These are phyloP conservation scores for Heterocephalus glaber DNA, from an alignment of 2,113 vertebrate species.

Conservation along the genomic window DNA sequence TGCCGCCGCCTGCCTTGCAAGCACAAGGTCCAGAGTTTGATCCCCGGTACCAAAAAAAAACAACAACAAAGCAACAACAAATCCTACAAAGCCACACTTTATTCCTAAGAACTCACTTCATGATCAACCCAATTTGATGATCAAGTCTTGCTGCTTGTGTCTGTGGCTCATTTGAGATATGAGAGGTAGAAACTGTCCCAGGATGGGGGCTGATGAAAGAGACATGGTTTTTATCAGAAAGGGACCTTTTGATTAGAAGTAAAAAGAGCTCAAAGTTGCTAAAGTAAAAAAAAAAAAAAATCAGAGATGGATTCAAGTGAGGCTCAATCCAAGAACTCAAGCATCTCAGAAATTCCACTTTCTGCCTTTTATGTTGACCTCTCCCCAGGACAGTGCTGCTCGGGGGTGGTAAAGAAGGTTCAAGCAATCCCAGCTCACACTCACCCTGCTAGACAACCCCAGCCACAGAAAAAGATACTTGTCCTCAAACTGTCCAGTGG, in stretches of 20 bases:
- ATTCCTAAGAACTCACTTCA: not conserved
- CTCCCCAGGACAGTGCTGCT: not conserved
- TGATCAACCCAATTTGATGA: not conserved
- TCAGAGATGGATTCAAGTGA: not conserved
- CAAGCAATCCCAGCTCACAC: too few relatives aligned
- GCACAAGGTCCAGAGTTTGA: too few relatives aligned
- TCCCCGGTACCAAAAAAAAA: too few relatives aligned
- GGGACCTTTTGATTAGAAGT: not conserved
- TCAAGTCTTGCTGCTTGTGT: not conserved
- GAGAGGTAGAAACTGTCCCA: not conserved
- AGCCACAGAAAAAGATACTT: not conserved
- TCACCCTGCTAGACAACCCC: not conserved
- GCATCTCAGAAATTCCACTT: not conserved
- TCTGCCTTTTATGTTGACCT: not conserved
- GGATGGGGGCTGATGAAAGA: not conserved
- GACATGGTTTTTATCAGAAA: not conserved
- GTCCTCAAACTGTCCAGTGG: not conserved
- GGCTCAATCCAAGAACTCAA: not conserved
- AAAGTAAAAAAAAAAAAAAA: not conserved
- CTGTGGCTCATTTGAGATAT: not conserved
- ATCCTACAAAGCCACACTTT: not conserved
- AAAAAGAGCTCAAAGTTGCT: not conserved
- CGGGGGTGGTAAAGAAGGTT: not conserved
- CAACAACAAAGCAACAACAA: not conserved
- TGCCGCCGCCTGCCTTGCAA: too few relatives aligned